Evolutionary conservation across 2,113 vertebrate genomes (phyloP), one percentile per base, ranked within the genome.

Genomic region (Serinus canaria): DNA sequence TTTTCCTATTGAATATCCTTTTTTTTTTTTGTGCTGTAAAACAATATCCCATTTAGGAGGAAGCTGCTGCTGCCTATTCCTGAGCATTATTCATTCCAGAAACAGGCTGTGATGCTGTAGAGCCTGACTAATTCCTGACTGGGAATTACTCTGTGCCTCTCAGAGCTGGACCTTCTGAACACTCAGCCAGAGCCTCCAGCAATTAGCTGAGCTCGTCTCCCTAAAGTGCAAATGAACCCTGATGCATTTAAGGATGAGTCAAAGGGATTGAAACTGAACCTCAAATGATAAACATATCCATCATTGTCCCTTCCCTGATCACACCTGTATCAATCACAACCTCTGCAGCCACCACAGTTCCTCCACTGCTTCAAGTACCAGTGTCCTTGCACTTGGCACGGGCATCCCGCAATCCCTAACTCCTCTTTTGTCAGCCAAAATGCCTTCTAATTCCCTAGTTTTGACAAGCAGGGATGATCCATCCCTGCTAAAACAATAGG

Each of bases 201-300:
- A 87, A 79, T 75, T 41, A 89, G 70, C 74, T 55, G 66, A 94
- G 84, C 91, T 66, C 0, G 1, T 68, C 46, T 91, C 77, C 70
- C 86, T 56, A 39, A 58, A 58, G 83, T 47, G 56, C 68, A 86
- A 83, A 58, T 46, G 80, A 93, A 73, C 44, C 62, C 62, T 60
- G 68, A 47, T 64, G 77, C 18, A 15, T 82, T 87, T 87, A 87
- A 80, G 82, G 70, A 47, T 59, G 58, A 84, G 78, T 64, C 62
- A 60, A 91, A 92, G 24, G 30, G 62, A 53, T n/a, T 70, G 84
- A 72, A 89, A 72, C 83, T 33, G 74, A 94, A 76, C 74, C 79
- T 79, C 73, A 95, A 31, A 60, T 60, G 87, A 92, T 87, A 94
- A 94, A 92, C 89, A 94, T 46, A 96, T 94, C 74, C 56, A 75